Conservation (phyloP, 2,797 vertebrate species). For the Fistularia tabacaria region DNA sequence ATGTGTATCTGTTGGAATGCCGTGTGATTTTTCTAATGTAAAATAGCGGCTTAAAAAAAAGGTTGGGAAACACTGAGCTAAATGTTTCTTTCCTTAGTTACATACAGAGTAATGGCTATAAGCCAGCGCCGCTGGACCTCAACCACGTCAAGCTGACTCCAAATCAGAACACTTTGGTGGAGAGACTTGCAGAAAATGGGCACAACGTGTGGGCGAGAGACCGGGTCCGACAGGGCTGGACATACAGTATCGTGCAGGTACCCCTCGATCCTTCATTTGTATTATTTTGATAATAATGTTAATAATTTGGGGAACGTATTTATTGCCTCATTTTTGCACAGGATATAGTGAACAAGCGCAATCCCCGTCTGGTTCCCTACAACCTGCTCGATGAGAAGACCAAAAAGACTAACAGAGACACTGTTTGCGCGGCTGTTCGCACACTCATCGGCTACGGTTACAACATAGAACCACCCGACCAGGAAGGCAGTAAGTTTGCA, state of each 20-base stretch:
- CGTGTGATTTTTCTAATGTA: not conserved
- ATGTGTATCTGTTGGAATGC: too few relatives aligned
- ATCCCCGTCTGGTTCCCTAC: constrained; percentile 92
- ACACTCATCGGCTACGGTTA: constrained; percentile 92
- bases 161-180: constrained; percentile 90
- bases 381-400: constrained; percentile 91
- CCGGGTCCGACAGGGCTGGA: constrained; percentile 90
- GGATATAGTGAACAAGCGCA: constrained; percentile 89
- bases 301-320: not conserved
- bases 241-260: constrained; percentile 88
- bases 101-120: constrained; percentile 87
- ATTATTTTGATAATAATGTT: too few relatives aligned
- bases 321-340: constrained; percentile 36
- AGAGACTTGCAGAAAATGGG: constrained; percentile 90
- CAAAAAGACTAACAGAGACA: constrained; percentile 92
- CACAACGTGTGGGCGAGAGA: constrained; percentile 96
- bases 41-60: too few relatives aligned
- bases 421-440: constrained; percentile 87
- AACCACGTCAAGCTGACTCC: constrained; percentile 89
- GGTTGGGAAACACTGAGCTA: too few relatives aligned
- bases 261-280: not conserved
- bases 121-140: constrained; percentile 89
- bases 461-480: constrained; percentile 93
- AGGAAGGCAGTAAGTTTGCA: constrained; percentile 84
- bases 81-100: constrained; percentile 73